Percentiles rank a stretch among this genome's conserved stretches.
Conservation (phyloP, 2,113 vertebrate genomes). For the Embiotoca jacksoni region DNA sequence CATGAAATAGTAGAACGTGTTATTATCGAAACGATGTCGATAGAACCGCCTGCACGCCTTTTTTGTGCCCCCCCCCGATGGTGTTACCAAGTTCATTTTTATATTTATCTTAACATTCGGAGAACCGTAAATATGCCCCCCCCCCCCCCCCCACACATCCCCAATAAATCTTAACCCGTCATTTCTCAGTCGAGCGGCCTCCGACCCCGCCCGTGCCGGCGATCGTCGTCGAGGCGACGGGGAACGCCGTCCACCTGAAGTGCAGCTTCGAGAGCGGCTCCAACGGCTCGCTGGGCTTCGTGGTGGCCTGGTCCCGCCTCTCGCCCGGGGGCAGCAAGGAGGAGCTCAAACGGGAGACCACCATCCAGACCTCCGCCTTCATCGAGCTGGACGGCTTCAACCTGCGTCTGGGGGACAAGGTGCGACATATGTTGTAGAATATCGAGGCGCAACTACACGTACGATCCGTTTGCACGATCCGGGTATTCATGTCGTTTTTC, state of each 20-base stretch:
- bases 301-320: conserved; percentile 89
- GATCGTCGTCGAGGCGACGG: conserved; percentile 81
- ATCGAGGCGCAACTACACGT: no score
- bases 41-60: no score
- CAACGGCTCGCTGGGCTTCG: conserved; percentile 86
- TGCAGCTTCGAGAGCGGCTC: conserved; percentile 85
- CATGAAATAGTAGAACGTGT: no score
- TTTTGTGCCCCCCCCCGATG: no score
- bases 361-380: conserved; percentile 83
- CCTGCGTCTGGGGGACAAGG: conserved; percentile 90
- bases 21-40: no score
- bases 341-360: conserved; percentile 89
- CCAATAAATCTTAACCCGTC: not conserved
- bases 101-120: no score
- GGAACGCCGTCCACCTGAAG: conserved; percentile 83
- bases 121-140: no score
- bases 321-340: conserved; percentile 87
- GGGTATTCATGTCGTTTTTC: no score
- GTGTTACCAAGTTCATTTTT: no score
- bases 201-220: conserved; percentile 77
- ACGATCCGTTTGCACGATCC: no score
- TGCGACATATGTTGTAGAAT: conserved; percentile 56
- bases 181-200: conserved; percentile 69
- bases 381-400: conserved; percentile 94
- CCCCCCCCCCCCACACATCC: no score